Evolutionary conservation across 2,797 vertebrate species (phyloP), one percentile per base, ranked within the genome.

Genomic region (Platalea minor): DNA sequence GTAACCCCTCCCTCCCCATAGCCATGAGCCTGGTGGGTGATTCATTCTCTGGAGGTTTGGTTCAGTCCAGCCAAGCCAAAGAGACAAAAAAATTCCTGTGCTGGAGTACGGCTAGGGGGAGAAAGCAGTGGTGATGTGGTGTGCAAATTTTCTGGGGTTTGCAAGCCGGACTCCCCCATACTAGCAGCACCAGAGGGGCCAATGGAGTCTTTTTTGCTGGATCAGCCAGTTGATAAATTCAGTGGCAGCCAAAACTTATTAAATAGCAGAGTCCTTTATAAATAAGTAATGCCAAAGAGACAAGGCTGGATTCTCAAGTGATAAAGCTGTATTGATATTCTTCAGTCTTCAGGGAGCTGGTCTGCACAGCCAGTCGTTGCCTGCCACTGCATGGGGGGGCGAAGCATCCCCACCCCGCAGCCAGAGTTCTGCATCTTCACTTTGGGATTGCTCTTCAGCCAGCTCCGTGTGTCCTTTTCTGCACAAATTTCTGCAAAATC

Each of bases 351-450:
- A 50, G 50, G 53, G 19, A 69, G 35, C 23, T 75, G 25, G 16
- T 72, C 51, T 74, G 76, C 67, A 64, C 6, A 31, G 39, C 3
- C 67, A 53, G 56, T 5, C 10, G 11, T 41, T 63, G 17, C 37
- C 39, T 54, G 67, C 17, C 8, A 7, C 51, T 39, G 18, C 2
- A 0, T 3, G 6, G 12, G 12, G 11, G 5, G 21, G 20, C 0
- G 2, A 72, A 73, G 20, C 39, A 75, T 23, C 37, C n/a, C 61
- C 72, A 83, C 29, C 11, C 33, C 5, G 2, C 57, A 67, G 57
- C 11, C 13, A 3, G 51, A 60, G 35, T 24, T 60, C 50, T 37
- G 45, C 41, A 24, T 13, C 41, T 82, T 65, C 41, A 10, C 4
- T 77, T 48, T 53, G 69, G 12, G 19, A 31, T 39, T 31, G 19